Base-by-base conservation (phyloP, 2,113 vertebrate genomes). In the Ploceus nigricollis region DNA sequence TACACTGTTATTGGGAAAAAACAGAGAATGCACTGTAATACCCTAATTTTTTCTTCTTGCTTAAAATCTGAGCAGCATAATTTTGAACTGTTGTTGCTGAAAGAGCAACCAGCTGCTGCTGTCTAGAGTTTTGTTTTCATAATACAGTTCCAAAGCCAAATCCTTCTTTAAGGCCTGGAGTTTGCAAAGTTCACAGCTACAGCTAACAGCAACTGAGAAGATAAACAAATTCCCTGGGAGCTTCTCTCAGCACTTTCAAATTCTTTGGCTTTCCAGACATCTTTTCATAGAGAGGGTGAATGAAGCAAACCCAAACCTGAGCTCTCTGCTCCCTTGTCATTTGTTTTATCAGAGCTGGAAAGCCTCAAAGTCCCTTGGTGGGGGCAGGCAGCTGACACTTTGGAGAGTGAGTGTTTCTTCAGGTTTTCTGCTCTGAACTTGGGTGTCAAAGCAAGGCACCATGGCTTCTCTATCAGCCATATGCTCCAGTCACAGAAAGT, bases 81-180 rank as follows among this genome's bases (percentile, higher is more conserved):
- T 72, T 93, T 75, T 82, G 58, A 96, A 87, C 33, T 57, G 40
- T 21, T 77, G 53, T 33, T 1, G 3, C 53, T 50, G 45, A 82
- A 91, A 45, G 15, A 73, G 9, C 45, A 89, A 78, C 5, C 42
- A 72, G 61, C 47, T 82, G 28, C 42, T 80, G 42, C 58, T 72
- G 39, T 72, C 70, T 53, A n/a, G 39, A 90, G 39, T 78, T 93
- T 70, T 58, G 35, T 54, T 95, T 94, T 89, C 17, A 31, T 54
- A 54, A 50, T 44, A 39, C 12, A 50, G 25, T 82, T 85, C 31
- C n/a, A 75, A 89, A 87, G 57, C 48, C 40, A 96, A 90, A 93
- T 48, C 57, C 64, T 63, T 27, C 45, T 40, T 61, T 83, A 42
- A 58, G 39, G 25, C 21, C 28, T 37, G 48, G 37, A 84, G 33